Evolutionary conservation across 2,888 invertebrate species (phyloP), one percentile per base, ranked within the genome.

Genomic region (Ophonus ardosiacus): DNA sequence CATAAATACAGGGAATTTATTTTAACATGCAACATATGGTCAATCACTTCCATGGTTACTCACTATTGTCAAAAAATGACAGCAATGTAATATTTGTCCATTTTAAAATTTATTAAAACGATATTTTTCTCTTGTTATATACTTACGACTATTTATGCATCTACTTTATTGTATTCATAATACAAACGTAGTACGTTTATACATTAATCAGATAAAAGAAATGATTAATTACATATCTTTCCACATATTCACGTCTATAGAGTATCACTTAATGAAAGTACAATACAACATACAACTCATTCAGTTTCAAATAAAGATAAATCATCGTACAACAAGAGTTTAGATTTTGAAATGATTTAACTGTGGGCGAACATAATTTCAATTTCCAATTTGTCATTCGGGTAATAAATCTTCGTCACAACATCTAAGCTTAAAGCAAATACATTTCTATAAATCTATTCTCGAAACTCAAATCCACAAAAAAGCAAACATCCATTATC

Each of bases 401-500:
- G 31, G 15, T 31, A 38, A 68, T 68, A 68, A 68, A 68, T 68
- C 68, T 40, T 38, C n/a, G 2, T 68, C n/a, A 38, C 68, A 15
- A 68, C 38, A 31, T n/a, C 38, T 31, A 68, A 68, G 31, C 38
- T 38, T n/a, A 68, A 31, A 31, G 31, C 68, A 68, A 68, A 68
- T 68, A 68, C 24, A 68, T 68, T 38, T 68, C 68, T 68, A 68
- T 68, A 74, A 74, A 51, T 74, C 74, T 74, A 74, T 74, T 51
- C 51, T n/a, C 31, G 31, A 56, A 78, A 78, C 57, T 78, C 56
- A 78, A 78, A 78, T 78, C 43, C 74, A 21, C 74, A 74, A 61
- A 81, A 81, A 81, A 63, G 17, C 81, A 63, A 43, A 74, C 81
- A 63, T 43, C 63, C 61, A 81, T 63, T 40, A 61, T 63, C 17